phyloP scores from a whole-genome alignment of 2,113 vertebrate genomes.

The Malurus cyaneus region DNA sequence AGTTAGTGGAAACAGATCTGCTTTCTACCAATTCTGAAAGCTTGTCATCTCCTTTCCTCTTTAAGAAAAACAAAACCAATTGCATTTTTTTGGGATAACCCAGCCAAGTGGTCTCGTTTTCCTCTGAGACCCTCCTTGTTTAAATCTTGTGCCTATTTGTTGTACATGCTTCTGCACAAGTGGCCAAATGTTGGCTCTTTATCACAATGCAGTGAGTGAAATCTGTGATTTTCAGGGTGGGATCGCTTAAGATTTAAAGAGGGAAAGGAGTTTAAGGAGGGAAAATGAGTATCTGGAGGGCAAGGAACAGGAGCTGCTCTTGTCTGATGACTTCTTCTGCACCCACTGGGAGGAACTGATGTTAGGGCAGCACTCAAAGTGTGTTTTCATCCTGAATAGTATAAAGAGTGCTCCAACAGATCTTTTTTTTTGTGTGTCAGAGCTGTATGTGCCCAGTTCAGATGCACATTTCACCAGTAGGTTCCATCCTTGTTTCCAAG shows the following conservation, averaged over 20 bases:
- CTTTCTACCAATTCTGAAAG: neutral
- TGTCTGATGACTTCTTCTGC: neutral
- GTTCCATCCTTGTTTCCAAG: neutral
- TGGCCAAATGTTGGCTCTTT: neutral
- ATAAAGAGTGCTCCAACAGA: neutral
- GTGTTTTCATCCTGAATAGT: neutral
- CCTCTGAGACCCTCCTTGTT: neutral
- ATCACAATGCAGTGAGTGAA: neutral
- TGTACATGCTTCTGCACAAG: neutral
- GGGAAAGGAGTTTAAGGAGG: neutral
- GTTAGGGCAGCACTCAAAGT: neutral
- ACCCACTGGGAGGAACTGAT: neutral
- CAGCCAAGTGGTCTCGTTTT: neutral
- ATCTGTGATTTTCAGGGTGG: neutral
- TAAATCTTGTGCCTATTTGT: neutral
- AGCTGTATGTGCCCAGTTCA: neutral
- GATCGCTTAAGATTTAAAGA: neutral
- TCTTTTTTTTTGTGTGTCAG: neutral
- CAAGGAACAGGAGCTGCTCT: neutral
- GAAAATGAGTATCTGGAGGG: neutral
- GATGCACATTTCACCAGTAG: fast-evolving
- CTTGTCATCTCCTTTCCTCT: neutral
- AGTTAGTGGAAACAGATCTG: neutral
- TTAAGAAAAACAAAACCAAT: constrained; percentile 10
- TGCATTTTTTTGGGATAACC: neutral